Conservation (phyloP, 1,140 invertebrate species). For the Ips nitidus region DNA sequence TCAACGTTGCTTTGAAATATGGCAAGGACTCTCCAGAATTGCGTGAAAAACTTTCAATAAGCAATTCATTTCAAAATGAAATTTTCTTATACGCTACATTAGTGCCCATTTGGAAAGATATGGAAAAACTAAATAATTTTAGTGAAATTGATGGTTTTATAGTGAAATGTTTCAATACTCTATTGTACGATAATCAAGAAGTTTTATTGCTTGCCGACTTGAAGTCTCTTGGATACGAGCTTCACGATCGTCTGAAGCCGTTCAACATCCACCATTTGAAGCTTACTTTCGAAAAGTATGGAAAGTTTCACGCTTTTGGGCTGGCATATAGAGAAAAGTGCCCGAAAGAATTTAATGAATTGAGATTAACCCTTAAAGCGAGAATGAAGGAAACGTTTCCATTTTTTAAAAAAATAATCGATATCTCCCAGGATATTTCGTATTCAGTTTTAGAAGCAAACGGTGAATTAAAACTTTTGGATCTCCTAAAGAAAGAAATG, state of each 20-base stretch:
- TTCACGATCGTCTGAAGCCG: slow-evolving; percentile 5
- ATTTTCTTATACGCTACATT: slow-evolving; percentile 32
- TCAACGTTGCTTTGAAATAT: slow-evolving; percentile 33
- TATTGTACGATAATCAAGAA: slow-evolving; percentile 4
- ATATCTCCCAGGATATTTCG: not conserved
- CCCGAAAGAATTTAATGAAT: slow-evolving; percentile 36
- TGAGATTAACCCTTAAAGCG: not conserved
- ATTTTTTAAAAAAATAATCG: not conserved
- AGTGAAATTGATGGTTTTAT: not conserved
- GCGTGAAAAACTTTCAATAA: slow-evolving; percentile 10
- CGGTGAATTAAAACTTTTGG: not conserved
- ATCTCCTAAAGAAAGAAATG: not conserved
- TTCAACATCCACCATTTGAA: slow-evolving; percentile 23
- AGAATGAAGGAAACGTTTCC: not conserved
- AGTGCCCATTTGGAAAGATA: slow-evolving; percentile 27
- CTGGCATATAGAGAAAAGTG: slow-evolving; percentile 53
- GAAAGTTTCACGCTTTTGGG: slow-evolving; percentile 56
- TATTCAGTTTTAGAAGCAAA: slow-evolving; percentile 2
- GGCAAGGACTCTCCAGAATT: slow-evolving; percentile 27
- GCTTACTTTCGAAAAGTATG: slow-evolving; percentile 53
- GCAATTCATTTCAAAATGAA: slow-evolving; percentile 23
- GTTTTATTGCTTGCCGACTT: slow-evolving; percentile 18
- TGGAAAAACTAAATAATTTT: slow-evolving; percentile 10
- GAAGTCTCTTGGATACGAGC: slow-evolving; percentile 4
- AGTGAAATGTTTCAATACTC: slow-evolving; percentile 5